Percentiles rank a stretch among this genome's conserved stretches.
These are phyloP conservation scores for Diabrotica undecimpunctata DNA, from an alignment of 1,140 invertebrate genomes.

Conservation along the genomic window DNA sequence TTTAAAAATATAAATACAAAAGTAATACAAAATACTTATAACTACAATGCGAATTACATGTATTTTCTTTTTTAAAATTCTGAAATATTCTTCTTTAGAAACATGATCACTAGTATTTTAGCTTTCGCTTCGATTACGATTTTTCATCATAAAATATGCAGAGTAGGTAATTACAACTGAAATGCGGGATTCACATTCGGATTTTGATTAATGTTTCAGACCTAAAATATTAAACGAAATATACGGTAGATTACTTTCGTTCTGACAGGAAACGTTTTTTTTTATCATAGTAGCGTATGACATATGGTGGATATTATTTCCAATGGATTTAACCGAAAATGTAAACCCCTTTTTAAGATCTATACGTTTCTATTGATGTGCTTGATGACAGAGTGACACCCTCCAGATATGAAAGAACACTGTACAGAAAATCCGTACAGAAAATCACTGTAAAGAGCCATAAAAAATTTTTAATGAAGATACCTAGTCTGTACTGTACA, in stretches of 20 bases:
- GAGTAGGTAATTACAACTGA: background rate
- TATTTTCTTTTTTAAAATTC: too few species aligned
- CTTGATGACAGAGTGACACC: background rate
- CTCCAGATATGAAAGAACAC: background rate
- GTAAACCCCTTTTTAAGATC: background rate
- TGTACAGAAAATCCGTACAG: too few species aligned
- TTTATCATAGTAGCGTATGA: background rate
- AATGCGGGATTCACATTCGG: constrained; percentile 2
- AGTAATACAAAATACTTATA: too few species aligned
- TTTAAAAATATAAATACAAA: too few species aligned
- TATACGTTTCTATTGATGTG: background rate
- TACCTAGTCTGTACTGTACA: too few species aligned
- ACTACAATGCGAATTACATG: too few species aligned
- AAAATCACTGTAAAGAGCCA: too few species aligned
- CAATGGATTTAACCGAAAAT: background rate
- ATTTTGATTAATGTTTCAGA: background rate
- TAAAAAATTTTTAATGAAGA: too few species aligned
- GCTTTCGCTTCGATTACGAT: background rate
- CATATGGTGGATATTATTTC: constrained; percentile 2
- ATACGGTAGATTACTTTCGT: background rate
- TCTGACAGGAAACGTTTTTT: background rate
- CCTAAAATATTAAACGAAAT: constrained; percentile 1
- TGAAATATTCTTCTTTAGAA: too few species aligned
- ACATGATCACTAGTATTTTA: too few species aligned
- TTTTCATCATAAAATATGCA: background rate